These are phyloP conservation scores for Euplexia lucipara DNA, from an alignment of 2,888 invertebrate species.

Conservation along the genomic window DNA sequence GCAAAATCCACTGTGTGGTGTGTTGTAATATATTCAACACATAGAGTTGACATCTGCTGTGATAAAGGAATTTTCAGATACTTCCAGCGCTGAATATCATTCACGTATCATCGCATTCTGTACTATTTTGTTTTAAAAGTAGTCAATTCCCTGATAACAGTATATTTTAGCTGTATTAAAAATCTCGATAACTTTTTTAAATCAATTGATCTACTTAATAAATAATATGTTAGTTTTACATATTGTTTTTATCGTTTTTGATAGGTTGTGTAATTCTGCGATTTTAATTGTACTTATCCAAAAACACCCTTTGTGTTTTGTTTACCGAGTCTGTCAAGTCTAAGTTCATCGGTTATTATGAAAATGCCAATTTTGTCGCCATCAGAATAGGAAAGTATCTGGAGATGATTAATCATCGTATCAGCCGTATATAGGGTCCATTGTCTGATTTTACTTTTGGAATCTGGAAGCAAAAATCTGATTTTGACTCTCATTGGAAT, in stretches of 20 bases:
- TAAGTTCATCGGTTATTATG: constrained; percentile 17
- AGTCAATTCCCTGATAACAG: constrained; percentile 53
- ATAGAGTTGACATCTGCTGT: constrained; percentile 45
- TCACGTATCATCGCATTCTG: constrained; percentile 49
- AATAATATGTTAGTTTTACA: constrained; percentile 26
- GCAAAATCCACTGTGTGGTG: background rate
- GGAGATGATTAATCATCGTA: constrained; percentile 11
- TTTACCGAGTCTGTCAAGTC: constrained; percentile 55
- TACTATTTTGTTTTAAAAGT: constrained; percentile 73
- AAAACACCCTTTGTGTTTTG: constrained; percentile 10
- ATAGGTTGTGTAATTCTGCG: constrained; percentile 31
- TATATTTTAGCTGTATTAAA: constrained; percentile 34
- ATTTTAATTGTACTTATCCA: constrained; percentile 24
- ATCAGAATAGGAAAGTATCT: constrained; percentile 17
- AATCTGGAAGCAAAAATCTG: background rate
- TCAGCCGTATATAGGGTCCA: background rate
- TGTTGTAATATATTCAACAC: background rate
- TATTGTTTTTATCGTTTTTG: constrained; percentile 32
- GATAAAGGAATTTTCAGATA: constrained; percentile 57
- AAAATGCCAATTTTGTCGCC: background rate
- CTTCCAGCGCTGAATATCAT: constrained; percentile 49
- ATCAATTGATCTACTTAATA: constrained; percentile 32
- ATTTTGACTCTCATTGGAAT: background rate
- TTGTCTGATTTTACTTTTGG: background rate
- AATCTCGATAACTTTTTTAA: constrained; percentile 26